Base-by-base conservation (phyloP, 1,140 invertebrate genomes). In the Pseudachorutes palmiensis region DNA sequence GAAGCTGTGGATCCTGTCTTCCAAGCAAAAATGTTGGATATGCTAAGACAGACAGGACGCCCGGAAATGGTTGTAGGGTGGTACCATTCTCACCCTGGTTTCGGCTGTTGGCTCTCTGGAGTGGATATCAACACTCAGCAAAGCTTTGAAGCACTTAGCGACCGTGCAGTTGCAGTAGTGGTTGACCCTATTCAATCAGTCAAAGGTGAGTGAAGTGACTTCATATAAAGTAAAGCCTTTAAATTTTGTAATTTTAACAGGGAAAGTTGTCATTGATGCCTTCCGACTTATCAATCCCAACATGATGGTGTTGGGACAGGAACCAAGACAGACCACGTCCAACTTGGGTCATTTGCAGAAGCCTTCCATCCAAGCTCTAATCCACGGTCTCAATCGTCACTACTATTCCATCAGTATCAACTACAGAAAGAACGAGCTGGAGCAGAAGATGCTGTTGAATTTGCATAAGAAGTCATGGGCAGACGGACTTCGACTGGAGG, bases 71-170 rank as follows among this genome's bases (percentile, higher is more conserved):
- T 71, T 19, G 70, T 87, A 19, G 70, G 86, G 83, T 87, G 87
- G 74, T 86, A 87, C 70, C 70, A 71, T 31, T 98, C 95, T 59
- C 97, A 99, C 87, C 97, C 97, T 75, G 97, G 97, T 45, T 99
- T 99, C 82, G 97, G 97, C 45, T 99, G 97, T 78, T 99, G 97
- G 97, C 81, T 99, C 24, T 99, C 97, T n/a, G 91, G 95, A 64
- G 97, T 99, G 1, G 97, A 99, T 81, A 99, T 99, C 72, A 99
- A 99, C 76, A 99, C 97, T 14, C 97, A 99, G 78, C 97, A 99
- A 77, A 97, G 94, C 72, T 99, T 99, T 81, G 97, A 99, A 81
- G 95, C 96, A 9, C 81, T 99, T 0, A 97, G 94, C 58, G 96
- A 99, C 78, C 81, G 97, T 77, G 97, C 97, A 29, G 97, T 99